Evolutionary conservation across 37 sponge, comb jelly and placozoan genomes (phyloP), one percentile per base, ranked within the genome.

Genomic region (Chondrilla cf. caribensis): DNA sequence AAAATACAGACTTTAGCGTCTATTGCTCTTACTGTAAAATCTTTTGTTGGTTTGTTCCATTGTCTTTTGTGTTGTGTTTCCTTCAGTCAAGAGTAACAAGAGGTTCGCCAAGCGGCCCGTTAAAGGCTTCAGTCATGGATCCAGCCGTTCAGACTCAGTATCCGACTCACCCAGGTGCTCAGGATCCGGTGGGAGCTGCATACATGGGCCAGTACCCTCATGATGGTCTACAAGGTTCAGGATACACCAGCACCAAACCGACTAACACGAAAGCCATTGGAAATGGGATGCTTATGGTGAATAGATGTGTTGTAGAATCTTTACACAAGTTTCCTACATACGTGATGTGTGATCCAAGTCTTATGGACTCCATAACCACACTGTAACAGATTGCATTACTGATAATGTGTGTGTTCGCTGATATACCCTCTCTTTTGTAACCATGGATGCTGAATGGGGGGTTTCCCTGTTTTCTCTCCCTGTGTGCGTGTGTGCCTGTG

Each of bases 401-500:
- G n/a, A n/a, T n/a, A n/a, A n/a, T n/a, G n/a, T n/a, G n/a, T n/a
- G n/a, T n/a, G n/a, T n/a, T n/a, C n/a, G n/a, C n/a, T n/a, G n/a
- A n/a, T n/a, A n/a, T n/a, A n/a, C n/a, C n/a, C n/a, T 28, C 35
- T 67, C 35, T 33, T 67, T 33, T 6, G 32, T 28, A 7, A 31
- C 17, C 32, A 29, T 29, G 33, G 26, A 33, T 26, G 68, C 64
- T 8, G 68, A 6, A 28, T 26, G 26, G 11, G 35, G 7, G 32
- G 29, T 17, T 33, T 1, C 35, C 68, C 68, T 26, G 68, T 33
- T 29, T 33, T 33, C 68, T 33, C 35, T n/a, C n/a, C n/a, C n/a
- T n/a, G n/a, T n/a, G n/a, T n/a, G n/a, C n/a, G 60, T 67, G 68
- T 67, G 68, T 67, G 68, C 29, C n/a, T 33, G 7, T 67, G 68